Base-by-base conservation (phyloP, 1,140 invertebrate species). In the Temnothorax curvispinosus region DNA sequence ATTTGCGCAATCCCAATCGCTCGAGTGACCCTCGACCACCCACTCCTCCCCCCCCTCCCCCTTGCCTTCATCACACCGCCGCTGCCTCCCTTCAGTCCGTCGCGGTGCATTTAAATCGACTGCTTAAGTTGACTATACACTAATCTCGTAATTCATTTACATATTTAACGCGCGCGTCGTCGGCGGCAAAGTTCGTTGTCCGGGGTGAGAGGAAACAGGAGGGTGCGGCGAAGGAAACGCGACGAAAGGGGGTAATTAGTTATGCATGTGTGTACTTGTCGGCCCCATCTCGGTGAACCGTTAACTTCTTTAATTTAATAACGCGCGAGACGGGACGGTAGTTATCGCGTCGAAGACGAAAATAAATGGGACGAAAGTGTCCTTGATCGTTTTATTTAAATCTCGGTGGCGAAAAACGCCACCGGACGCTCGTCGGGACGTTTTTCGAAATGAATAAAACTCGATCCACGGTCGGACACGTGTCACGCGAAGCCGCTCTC, bases 101-200 rank as follows among this genome's bases (percentile, higher is more conserved):
- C 75, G 47, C 64, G 62, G 64, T 90, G 90, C 87, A 91, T 91
- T 90, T 91, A 90, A 91, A 91, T 91, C 87, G 90, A 90, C 89
- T 87, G 87, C 80, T 91, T 89, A 91, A 91, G 85, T 85, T 64
- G 78, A 50, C 85, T 67, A 71, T 89, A 81, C 71, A 85, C 90
- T 91, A 91, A 91, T 91, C 90, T 89, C 87, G 85, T 91, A 87
- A 91, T 91, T 87, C 89, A 91, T 91, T 91, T 91, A 88, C 90
- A 91, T 90, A 71, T 56, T 87, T 89, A 78, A 91, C 71, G 58
- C 74, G 64, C 58, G 52, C 56, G 27, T 58, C 44, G 58, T 84
- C 67, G 80, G 9, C 52, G 80, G 9, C 52, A 13, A 88, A 86
- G 44, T 81, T 72, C 56, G 38, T 71, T 4, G 44, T 41, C 44